Evolutionary conservation across 1,140 invertebrate species (phyloP).

Genomic region (Dolichoris vasculosae): DNA sequence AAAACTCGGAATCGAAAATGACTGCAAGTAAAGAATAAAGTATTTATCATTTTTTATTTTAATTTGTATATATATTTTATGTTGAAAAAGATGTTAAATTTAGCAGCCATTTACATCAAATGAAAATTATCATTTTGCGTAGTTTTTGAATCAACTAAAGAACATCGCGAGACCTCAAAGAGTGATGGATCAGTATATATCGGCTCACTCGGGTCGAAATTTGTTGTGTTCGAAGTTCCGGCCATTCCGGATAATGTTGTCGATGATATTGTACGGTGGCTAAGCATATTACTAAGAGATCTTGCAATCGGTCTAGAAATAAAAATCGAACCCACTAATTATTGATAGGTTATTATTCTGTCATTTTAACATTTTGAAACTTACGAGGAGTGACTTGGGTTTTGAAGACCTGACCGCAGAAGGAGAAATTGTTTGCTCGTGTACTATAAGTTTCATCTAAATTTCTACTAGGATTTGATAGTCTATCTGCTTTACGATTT

Average conservation of each 20-base stretch:
- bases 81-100: neutral
- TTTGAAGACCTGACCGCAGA: slow-evolving; percentile 68
- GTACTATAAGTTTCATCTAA: slow-evolving; percentile 64
- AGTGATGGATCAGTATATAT: slow-evolving; percentile 94
- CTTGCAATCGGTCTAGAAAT: slow-evolving; percentile 65
- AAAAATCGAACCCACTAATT: slow-evolving; percentile 57
- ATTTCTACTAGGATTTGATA: slow-evolving; percentile 59
- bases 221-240: slow-evolving; percentile 63
- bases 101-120: slow-evolving; percentile 29
- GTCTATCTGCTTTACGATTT: slow-evolving; percentile 67
- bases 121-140: slow-evolving; percentile 44
- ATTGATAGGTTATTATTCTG: slow-evolving; percentile 48
- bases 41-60: neutral
- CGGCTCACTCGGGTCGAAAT: slow-evolving; percentile 88
- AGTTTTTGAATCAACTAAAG: slow-evolving; percentile 5
- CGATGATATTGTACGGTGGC: slow-evolving; percentile 60
- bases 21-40: neutral
- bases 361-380: slow-evolving; percentile 33
- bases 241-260: slow-evolving; percentile 65
- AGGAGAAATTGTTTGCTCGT: slow-evolving; percentile 69
- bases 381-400: slow-evolving; percentile 68
- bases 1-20: neutral
- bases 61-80: neutral
- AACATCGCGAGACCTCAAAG: slow-evolving; percentile 81
- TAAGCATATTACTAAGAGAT: slow-evolving; percentile 66